A percentile compares a stretch with the other conserved stretches of the same genome.
Evolutionary conservation across 2,113 vertebrate genomes (phyloP).

Genomic region (Nesogale talazaci): DNA sequence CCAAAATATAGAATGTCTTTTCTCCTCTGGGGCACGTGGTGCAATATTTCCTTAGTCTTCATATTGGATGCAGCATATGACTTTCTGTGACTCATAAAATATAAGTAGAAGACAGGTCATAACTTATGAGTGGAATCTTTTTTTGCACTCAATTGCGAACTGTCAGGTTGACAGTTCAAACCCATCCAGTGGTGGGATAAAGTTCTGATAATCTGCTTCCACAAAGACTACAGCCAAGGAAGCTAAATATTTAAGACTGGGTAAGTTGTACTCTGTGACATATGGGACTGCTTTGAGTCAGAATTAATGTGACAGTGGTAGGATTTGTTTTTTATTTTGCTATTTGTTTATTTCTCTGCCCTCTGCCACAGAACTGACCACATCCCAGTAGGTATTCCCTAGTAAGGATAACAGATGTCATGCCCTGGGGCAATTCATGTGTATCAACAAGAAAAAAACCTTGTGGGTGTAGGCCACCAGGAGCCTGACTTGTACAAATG

Average conservation of each 20-base stretch:
- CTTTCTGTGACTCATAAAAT: conserved; percentile 10
- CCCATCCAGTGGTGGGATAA: neutral
- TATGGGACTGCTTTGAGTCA: neutral
- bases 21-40: neutral
- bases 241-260: neutral
- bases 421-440: neutral
- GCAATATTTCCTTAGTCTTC: conserved; percentile 41
- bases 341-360: neutral
- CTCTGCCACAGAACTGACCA: neutral
- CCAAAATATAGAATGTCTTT: neutral
- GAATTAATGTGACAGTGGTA: neutral
- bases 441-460: neutral
- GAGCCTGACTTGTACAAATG: neutral
- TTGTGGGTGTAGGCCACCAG: neutral
- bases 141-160: neutral
- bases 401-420: neutral
- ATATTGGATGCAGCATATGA: neutral
- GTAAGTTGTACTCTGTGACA: neutral
- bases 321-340: neutral
- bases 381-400: neutral
- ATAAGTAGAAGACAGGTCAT: neutral
- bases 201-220: neutral
- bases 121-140: neutral
- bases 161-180: neutral
- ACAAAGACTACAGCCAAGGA: neutral